Evolutionary conservation across 2,113 vertebrate genomes (phyloP).

Genomic region (Xenopus tropicalis): UCB_Xtro_10.0 CM004444.2:136357001-136357500

Average conservation of each 20-base stretch:
- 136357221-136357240: conserved; percentile 1
- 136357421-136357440: conserved; percentile 5
- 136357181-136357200: conserved; percentile 16
- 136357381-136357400: not conserved
- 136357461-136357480: conserved; percentile 4
- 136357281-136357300: conserved; percentile 30
- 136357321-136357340: conserved; percentile 11
- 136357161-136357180: conserved; percentile 16
- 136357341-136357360: conserved; percentile 11
- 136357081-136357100: conserved; percentile 43
- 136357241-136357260: conserved; percentile 27
- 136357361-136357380: conserved; percentile 4
- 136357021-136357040: conserved; percentile 42
- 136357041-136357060: conserved; percentile 40
- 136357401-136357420: conserved; percentile 7
- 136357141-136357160: conserved; percentile 39
- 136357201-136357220: conserved; percentile 28
- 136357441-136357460: not conserved
- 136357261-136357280: conserved; percentile 23
- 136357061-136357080: conserved; percentile 38
- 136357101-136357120: conserved; percentile 42
- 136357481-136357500: conserved; percentile 8
- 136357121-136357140: conserved; percentile 47
- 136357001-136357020: conserved; percentile 43
- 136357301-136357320: conserved; percentile 6